Evolutionary conservation across 2,113 vertebrate genomes (phyloP).

Genomic region (Pyxicephalus adspersus): DNA sequence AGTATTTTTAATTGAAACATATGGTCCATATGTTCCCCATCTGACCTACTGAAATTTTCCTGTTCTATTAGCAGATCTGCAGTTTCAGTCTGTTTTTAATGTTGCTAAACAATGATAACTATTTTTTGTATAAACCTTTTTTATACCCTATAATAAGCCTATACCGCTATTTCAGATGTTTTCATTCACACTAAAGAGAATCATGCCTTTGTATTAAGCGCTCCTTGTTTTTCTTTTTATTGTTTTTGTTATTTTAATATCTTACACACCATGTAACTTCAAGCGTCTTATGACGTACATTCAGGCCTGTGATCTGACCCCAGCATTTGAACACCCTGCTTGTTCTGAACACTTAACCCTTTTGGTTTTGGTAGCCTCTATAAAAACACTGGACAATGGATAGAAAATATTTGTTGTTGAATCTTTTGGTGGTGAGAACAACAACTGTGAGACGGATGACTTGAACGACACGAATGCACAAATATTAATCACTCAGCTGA

Average conservation of each 20-base stretch:
- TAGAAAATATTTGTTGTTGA: constrained; percentile 8
- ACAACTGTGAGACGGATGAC: constrained; percentile 15
- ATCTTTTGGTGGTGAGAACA: not conserved
- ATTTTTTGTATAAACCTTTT: too few species aligned
- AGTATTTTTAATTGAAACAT: too few species aligned
- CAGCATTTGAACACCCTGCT: not conserved
- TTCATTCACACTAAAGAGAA: too few species aligned
- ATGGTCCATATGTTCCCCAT: too few species aligned
- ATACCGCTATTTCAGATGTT: too few species aligned
- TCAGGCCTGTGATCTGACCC: not conserved
- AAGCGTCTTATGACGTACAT: not conserved
- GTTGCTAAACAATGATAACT: too few species aligned
- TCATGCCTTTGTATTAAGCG: too few species aligned
- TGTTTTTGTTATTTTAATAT: not conserved
- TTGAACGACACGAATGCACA: not conserved
- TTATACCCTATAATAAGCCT: too few species aligned
- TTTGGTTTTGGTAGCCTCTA: not conserved
- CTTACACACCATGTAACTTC: not conserved
- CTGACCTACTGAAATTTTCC: too few species aligned
- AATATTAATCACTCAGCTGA: constrained; percentile 21
- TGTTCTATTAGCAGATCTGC: too few species aligned
- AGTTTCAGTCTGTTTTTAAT: too few species aligned
- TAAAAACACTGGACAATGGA: not conserved
- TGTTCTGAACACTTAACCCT: not conserved
- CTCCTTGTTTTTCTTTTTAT: not conserved